These are phyloP conservation scores for Rhegmatorhina hoffmannsi DNA, from an alignment of 2,113 vertebrate genomes.

Conservation along the genomic window DNA sequence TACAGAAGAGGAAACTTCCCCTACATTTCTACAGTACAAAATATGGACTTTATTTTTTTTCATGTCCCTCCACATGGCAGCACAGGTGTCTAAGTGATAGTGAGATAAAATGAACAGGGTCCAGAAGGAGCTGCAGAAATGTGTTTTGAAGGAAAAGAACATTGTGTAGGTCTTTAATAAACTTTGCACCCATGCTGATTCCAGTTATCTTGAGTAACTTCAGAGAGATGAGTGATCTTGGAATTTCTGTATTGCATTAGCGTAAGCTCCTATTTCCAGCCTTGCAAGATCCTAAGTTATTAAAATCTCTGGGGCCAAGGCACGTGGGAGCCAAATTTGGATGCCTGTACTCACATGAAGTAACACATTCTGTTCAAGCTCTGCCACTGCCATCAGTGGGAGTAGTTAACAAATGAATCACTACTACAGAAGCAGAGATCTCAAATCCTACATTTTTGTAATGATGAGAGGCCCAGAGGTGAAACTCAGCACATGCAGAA, in stretches of 20 bases:
- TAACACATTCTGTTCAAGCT: slow-evolving; percentile 50
- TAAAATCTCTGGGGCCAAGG: slow-evolving; percentile 27
- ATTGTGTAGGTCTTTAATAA: slow-evolving; percentile 7
- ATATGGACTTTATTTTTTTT: slow-evolving; percentile 10
- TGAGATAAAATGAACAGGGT: not conserved
- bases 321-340: slow-evolving; percentile 36
- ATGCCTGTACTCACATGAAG: slow-evolving; percentile 41
- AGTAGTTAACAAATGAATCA: slow-evolving; percentile 46
- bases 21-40: not conserved
- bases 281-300: slow-evolving; percentile 17
- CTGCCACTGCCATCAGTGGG: slow-evolving; percentile 28
- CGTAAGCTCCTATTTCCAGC: slow-evolving; percentile 31
- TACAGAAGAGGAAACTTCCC: not conserved
- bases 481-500: not conserved
- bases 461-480: not conserved
- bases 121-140: not conserved
- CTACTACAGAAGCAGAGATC: slow-evolving; percentile 19
- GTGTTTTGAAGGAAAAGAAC: slow-evolving; percentile 17
- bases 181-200: not conserved
- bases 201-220: slow-evolving; percentile 1
- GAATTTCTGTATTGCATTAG: slow-evolving; percentile 40
- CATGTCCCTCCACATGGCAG: slow-evolving; percentile 5
- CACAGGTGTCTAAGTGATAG: slow-evolving; percentile 12
- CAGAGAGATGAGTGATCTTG: not conserved
- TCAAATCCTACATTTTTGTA: not conserved